These are phyloP conservation scores for Paradoxurus hermaphroditus DNA, from an alignment of 2,113 vertebrate genomes.

Conservation along the genomic window DNA sequence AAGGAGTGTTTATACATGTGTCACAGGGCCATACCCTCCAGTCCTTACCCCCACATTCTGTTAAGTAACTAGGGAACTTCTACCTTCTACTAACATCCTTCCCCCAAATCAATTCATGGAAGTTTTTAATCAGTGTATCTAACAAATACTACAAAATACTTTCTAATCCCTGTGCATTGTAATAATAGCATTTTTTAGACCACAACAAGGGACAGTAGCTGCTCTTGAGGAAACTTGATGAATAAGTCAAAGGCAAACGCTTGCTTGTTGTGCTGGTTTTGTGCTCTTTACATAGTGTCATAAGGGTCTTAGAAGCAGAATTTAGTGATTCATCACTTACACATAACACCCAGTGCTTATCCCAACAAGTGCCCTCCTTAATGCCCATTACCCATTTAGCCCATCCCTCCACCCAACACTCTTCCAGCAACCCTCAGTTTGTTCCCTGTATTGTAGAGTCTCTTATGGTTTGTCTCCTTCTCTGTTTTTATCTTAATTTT, in stretches of 20 bases:
- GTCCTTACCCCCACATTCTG: background rate
- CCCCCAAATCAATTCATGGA: background rate
- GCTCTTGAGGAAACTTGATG: background rate
- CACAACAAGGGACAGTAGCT: background rate
- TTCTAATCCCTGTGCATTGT: background rate
- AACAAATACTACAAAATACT: background rate
- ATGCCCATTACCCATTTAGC: no score
- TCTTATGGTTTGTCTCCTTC: no score
- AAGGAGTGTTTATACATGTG: background rate
- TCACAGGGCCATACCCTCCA: fast-evolving
- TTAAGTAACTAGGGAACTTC: background rate
- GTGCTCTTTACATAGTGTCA: no score
- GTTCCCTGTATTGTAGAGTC: no score
- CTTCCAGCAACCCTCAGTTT: no score
- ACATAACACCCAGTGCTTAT: no score
- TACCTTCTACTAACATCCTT: background rate
- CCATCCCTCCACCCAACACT: no score
- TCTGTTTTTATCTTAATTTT: no score
- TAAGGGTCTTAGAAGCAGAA: no score
- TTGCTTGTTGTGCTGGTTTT: background rate
- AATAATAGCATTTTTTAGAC: background rate
- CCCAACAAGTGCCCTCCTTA: no score
- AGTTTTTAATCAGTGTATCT: background rate
- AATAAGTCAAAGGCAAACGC: background rate
- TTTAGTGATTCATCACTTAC: no score